Percentiles rank a stretch among this genome's conserved stretches.
Conservation (phyloP, 2,888 invertebrate genomes). For the Apamea monoglypha region DNA sequence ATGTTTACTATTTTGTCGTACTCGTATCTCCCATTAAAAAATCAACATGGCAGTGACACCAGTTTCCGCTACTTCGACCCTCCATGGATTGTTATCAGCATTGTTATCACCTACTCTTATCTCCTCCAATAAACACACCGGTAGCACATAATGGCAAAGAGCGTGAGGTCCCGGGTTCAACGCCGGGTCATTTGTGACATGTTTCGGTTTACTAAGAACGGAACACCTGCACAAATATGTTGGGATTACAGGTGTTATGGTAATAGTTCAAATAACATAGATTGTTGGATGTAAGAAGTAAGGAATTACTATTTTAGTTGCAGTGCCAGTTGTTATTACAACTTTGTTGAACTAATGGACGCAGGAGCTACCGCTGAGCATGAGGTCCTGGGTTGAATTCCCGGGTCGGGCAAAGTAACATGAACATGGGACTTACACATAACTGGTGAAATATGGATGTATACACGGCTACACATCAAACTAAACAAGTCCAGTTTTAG, state of each 20-base stretch:
- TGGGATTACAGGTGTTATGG: constrained; percentile 19
- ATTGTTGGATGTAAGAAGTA: neutral
- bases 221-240: constrained; percentile 46
- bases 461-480: neutral
- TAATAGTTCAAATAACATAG: neutral
- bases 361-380: neutral
- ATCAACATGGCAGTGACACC: neutral
- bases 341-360: neutral
- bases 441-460: too few species aligned
- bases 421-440: neutral
- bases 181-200: constrained; percentile 39
- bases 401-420: neutral
- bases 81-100: constrained; percentile 19
- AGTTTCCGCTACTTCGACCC: constrained; percentile 22
- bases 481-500: neutral
- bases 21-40: neutral
- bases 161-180: constrained; percentile 39
- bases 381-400: neutral
- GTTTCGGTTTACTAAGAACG: constrained; percentile 26
- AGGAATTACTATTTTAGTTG: neutral
- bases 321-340: neutral
- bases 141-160: constrained; percentile 41
- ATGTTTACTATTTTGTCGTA: neutral
- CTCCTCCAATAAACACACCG: constrained; percentile 22
- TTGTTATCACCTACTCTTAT: constrained; percentile 38